Base-by-base conservation (phyloP, 30 jellyfish, hydroid and myxozoan species). In the Pseudorhiza aurosa region DNA sequence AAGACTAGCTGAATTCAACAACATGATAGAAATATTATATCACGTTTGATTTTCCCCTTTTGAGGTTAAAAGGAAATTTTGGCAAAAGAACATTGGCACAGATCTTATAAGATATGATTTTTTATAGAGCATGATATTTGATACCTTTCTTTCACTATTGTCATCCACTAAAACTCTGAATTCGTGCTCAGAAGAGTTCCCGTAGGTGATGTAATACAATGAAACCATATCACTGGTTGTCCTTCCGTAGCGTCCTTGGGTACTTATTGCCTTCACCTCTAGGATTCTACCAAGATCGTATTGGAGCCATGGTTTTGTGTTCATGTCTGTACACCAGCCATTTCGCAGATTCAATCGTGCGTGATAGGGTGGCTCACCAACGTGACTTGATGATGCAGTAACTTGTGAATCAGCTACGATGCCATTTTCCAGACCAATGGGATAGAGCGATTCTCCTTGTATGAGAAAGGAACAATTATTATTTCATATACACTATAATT, bases 331-430 rank as follows among this genome's bases (percentile, higher is more conserved):
- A 26, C 82, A 68, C 82, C 82, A 68, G 22, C 64, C 40, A 43
- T 68, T 68, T 11, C 82, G 36, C 82, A 42, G 28, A 47, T 68
- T 68, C 58, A 68, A 43, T 1, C 82, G 55, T 37, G 68, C 82
- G 36, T 68, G 82, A 27, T 46, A 68, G 7, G 82, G 68, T 14
- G 82, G 82, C 56, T 68, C 82, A 27, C 82, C 82, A 22, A 44
- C 68, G 24, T 68, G 82, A 46, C 68, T 42, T 24, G 82, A 68
- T 14, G 82, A 68, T 17, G 82, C 82, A 24, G 68, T 35, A 9
- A 68, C 10, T 26, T 68, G 82, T 1, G 82, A 40, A 47, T 68
- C 82, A 29, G 82, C 51, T 15, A 68, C 21, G 50, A 68, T 68
- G n/a, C 69, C 82, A 43, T 68, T 68, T 35, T 68, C 68, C n/a